A percentile compares a stretch with the other conserved stretches of the same genome.
Conservation (phyloP, 2,113 vertebrate species). For the Chiloscyllium plagiosum region DNA sequence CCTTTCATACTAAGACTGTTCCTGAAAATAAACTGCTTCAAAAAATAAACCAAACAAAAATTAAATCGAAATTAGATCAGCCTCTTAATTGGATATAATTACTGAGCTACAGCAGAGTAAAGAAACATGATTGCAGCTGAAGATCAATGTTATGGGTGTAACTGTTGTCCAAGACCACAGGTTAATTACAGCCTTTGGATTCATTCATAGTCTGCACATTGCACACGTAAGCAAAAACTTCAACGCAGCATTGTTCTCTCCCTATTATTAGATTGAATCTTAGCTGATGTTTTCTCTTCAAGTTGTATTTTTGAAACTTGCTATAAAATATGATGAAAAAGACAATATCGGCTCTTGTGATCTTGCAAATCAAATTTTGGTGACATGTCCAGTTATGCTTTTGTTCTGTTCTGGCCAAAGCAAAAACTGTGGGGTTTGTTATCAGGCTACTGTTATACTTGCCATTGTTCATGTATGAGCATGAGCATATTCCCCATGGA, state of each 20-base stretch:
- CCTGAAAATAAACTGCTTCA: conserved; percentile 19
- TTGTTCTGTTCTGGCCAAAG: background rate
- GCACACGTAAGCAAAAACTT: background rate
- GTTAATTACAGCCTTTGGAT: background rate
- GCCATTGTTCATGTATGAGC: background rate
- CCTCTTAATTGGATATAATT: background rate
- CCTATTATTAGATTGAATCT: background rate
- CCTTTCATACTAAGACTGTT: background rate
- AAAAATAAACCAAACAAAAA: background rate
- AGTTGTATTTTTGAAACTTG: background rate
- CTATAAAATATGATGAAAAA: background rate
- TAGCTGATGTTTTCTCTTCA: background rate
- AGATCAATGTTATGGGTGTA: background rate
- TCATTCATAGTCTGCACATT: background rate
- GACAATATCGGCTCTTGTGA: background rate
- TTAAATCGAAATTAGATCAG: background rate
- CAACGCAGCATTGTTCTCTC: background rate
- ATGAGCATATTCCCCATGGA: background rate
- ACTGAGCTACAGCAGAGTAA: background rate
- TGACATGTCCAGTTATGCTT: background rate
- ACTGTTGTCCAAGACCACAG: background rate
- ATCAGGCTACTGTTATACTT: background rate
- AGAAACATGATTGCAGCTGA: background rate
- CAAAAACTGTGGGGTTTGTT: background rate
- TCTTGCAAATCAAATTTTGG: background rate